These are phyloP conservation scores for Triplophysa bombifrons DNA, from an alignment of 2,797 vertebrate genomes.

Conservation along the genomic window DNA sequence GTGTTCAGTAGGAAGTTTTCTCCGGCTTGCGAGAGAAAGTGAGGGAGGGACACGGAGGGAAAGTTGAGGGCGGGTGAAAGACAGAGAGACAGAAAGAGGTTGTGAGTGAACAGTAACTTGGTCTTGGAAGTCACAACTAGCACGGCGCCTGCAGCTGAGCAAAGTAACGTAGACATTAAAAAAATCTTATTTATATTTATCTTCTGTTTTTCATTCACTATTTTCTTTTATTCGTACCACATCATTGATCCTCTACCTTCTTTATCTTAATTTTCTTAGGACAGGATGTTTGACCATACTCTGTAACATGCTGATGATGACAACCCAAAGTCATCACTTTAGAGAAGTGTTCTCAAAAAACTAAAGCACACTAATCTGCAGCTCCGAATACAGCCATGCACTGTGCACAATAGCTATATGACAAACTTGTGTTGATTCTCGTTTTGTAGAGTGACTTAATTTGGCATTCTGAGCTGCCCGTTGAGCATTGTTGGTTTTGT, in stretches of 20 bases:
- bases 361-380: slow-evolving; percentile 68
- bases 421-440: slow-evolving; percentile 6
- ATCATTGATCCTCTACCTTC: slow-evolving; percentile 57
- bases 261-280: slow-evolving; percentile 41
- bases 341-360: slow-evolving; percentile 44
- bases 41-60: slow-evolving; percentile 45
- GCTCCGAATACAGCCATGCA: slow-evolving; percentile 18
- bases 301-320: slow-evolving; percentile 47
- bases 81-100: slow-evolving; percentile 53
- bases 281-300: slow-evolving; percentile 42
- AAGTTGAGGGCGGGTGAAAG: slow-evolving; percentile 43
- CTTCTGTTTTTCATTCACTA: slow-evolving; percentile 62
- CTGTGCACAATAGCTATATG: slow-evolving; percentile 18
- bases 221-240: slow-evolving; percentile 63
- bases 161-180: slow-evolving; percentile 78
- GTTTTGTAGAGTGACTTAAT: slow-evolving; percentile 13
- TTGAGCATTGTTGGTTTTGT: not conserved
- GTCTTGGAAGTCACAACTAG: slow-evolving; percentile 78
- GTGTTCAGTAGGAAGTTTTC: slow-evolving; percentile 85
- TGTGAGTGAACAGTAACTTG: slow-evolving; percentile 45
- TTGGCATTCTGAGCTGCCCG: slow-evolving; percentile 2
- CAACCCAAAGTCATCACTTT: slow-evolving; percentile 24
- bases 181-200: slow-evolving; percentile 56
- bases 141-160: slow-evolving; percentile 75
- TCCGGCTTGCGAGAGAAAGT: slow-evolving; percentile 69